phyloP scores from a whole-genome alignment of 2,888 invertebrate genomes.

The Nemurella pictetii region DNA sequence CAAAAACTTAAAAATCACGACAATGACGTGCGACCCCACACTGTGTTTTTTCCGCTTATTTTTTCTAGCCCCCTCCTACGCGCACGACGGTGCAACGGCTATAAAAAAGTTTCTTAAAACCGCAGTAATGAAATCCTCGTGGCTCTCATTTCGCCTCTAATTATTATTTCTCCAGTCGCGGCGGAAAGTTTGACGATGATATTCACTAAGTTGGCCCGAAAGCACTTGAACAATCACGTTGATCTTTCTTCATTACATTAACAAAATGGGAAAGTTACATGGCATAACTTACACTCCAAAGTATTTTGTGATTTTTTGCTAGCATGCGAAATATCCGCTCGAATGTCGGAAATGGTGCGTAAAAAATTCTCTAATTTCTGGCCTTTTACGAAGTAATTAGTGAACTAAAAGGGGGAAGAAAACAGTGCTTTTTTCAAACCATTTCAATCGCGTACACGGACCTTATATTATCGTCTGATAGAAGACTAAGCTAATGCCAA shows the following conservation, averaged over 20 bases:
- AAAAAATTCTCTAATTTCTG: not conserved
- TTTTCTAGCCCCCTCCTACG: not conserved
- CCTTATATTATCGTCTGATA: not conserved
- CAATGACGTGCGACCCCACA: not conserved
- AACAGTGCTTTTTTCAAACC: not conserved
- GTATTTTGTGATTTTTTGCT: not conserved
- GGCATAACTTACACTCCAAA: not conserved
- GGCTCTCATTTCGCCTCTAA: slow-evolving; percentile 20
- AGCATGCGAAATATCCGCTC: not conserved
- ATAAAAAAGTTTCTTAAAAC: slow-evolving; percentile 28
- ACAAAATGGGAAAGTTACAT: not conserved
- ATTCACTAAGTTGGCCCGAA: not conserved
- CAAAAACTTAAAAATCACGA: slow-evolving; percentile 31
- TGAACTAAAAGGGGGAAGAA: not conserved
- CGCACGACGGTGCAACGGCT: not conserved
- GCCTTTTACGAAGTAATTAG: not conserved
- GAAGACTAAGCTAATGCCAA: not conserved
- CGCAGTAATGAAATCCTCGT: slow-evolving; percentile 28
- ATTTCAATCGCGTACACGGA: not conserved
- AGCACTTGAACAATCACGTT: not conserved
- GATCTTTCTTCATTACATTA: not conserved
- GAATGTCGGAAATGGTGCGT: not conserved
- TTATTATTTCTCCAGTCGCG: slow-evolving; percentile 18
- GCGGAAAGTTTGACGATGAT: not conserved
- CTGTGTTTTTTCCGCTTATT: not conserved